Evolutionary conservation across 1,140 invertebrate genomes (phyloP), one percentile per base, ranked within the genome.

Genomic region (Trypoxylus dichotomus): DNA sequence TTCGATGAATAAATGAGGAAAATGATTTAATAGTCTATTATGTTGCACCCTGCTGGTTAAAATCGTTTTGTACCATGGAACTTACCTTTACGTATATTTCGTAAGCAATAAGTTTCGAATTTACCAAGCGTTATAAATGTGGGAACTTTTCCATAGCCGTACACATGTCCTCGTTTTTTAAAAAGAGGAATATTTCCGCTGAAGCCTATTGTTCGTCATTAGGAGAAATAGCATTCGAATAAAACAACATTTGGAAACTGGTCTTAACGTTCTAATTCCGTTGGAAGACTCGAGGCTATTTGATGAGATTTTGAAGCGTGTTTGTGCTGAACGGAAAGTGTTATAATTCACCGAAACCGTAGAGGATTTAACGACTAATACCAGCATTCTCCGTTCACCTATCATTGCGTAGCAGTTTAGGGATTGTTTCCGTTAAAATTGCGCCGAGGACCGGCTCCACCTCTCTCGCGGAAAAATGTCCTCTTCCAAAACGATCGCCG

Each of bases 401-500:
- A 27, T 63, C 60, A 19, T 63, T 63, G 1, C 19, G 60, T 11
- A 19, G 60, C 24, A 25, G 21, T 24, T 19, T 11, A 3, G 25
- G 32, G 60, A 11, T 27, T 63, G 19, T 63, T 63, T 63, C 3
- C 60, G 60, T 27, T 63, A 63, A 19, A 63, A 63, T n/a, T 63
- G 21, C 21, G 60, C 24, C 19, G 5, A 19, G 5, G 25, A 2
- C 1, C 19, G 13, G 24, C n/a, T 6, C 21, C 21, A 19, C 6
- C 11, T 13, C 43, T 13, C 25, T 27, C n/a, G 10, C 60, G 60
- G 60, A 19, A 63, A 63, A 24, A 24, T 63, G 60, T 63, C 60
- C 60, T 63, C 60, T 25, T 63, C 60, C 21, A 63, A 63, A 37
- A 63, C 60, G 19, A 63, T 63, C 60, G 19, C 60, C 60, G 60